phyloP scores from a whole-genome alignment of 2,888 invertebrate genomes.

The Keiferia lycopersicella region DNA sequence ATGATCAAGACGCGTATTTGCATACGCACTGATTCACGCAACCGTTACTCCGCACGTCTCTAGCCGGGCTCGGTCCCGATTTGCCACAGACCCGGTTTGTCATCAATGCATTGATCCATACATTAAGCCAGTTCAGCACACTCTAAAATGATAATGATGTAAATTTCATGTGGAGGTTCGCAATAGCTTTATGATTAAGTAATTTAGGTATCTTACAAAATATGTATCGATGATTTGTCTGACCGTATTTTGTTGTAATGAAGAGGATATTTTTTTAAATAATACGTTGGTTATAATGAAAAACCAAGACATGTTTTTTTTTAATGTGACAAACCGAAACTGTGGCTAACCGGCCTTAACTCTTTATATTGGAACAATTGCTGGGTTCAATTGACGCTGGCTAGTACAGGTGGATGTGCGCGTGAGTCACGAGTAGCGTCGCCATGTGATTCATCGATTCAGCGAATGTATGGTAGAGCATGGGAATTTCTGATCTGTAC shows the following conservation, averaged over 20 bases:
- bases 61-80: background rate
- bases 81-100: background rate
- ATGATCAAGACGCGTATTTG: conserved; percentile 53
- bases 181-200: no score
- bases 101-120: background rate
- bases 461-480: conserved; percentile 24
- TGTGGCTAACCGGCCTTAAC: background rate
- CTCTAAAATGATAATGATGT: no score
- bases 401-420: conserved; percentile 17
- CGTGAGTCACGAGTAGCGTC: conserved; percentile 37
- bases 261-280: no score
- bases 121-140: no score
- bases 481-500: conserved; percentile 19
- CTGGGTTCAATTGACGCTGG: conserved; percentile 27
- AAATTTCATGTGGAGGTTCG: no score
- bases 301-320: no score
- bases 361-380: conserved; percentile 23
- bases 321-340: no score
- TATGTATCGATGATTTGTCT: no score
- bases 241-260: no score
- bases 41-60: background rate
- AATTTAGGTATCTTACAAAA: no score
- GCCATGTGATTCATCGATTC: conserved; percentile 29
- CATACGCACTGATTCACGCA: conserved; percentile 52
- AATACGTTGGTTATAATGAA: no score